Conservation (phyloP, 1,140 invertebrate genomes). For the Cotesia chilonis region DNA sequence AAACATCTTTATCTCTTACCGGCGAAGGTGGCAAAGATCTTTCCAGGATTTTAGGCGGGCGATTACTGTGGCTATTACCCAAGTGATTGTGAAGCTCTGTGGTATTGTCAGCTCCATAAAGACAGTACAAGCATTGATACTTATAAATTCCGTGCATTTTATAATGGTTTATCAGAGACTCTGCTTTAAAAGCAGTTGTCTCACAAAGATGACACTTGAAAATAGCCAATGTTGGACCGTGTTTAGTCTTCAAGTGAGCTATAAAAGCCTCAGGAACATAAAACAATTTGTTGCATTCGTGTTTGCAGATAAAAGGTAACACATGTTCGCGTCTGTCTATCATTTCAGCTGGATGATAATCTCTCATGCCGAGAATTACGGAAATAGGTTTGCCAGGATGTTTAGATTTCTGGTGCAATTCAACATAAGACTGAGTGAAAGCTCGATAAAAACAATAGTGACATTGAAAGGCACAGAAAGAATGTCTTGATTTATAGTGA, state of each 20-base stretch:
- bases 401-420: conserved; percentile 60
- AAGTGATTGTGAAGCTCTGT: conserved; percentile 64
- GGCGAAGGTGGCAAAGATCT: conserved; percentile 50
- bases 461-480: conserved; percentile 67
- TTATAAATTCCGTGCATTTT: conserved; percentile 62
- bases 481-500: conserved; percentile 65
- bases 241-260: conserved; percentile 56
- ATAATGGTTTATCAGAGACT: conserved; percentile 59
- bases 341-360: conserved; percentile 40
- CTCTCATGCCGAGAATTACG: conserved; percentile 39
- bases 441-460: conserved; percentile 70
- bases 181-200: conserved; percentile 34
- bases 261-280: conserved; percentile 58
- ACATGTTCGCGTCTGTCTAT: conserved; percentile 49
- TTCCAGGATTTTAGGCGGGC: conserved; percentile 59
- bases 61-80: conserved; percentile 60
- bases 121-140: conserved; percentile 67
- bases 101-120: conserved; percentile 58
- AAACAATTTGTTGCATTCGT: conserved; percentile 58
- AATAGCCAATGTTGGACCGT: conserved; percentile 38
- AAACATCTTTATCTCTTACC: conserved; percentile 50
- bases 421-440: conserved; percentile 64
- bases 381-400: conserved; percentile 40
- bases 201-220: conserved; percentile 58
- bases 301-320: conserved; percentile 56